These are phyloP conservation scores for Holocentrus rufus DNA, from an alignment of 2,797 vertebrate genomes.

Conservation along the genomic window DNA sequence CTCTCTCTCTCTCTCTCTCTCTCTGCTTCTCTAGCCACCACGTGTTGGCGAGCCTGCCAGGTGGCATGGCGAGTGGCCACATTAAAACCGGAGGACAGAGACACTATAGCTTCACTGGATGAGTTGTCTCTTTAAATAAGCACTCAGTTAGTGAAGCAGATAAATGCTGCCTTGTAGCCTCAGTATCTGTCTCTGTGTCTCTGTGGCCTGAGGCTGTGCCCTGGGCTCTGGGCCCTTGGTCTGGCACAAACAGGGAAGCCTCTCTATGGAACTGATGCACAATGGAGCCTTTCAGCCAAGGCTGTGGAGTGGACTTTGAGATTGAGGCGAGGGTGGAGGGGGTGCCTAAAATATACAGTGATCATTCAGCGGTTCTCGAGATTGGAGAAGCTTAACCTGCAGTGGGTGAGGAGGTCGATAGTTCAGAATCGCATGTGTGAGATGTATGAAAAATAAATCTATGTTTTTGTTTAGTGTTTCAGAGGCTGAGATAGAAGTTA, in stretches of 20 bases:
- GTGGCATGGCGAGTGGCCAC: slow-evolving; percentile 34
- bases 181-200: slow-evolving; percentile 46
- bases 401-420: background rate
- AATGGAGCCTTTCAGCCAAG: slow-evolving; percentile 70
- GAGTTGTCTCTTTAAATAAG: slow-evolving; percentile 52
- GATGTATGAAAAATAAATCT: background rate
- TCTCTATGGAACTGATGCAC: slow-evolving; percentile 68
- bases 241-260: slow-evolving; percentile 58
- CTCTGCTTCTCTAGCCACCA: slow-evolving; percentile 6
- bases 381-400: slow-evolving; percentile 15
- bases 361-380: slow-evolving; percentile 30
- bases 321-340: slow-evolving; percentile 23
- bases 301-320: slow-evolving; percentile 40
- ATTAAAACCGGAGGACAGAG: slow-evolving; percentile 40
- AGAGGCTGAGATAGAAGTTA: background rate
- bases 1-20: background rate
- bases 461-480: no score
- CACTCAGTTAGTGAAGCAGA: slow-evolving; percentile 62
- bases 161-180: slow-evolving; percentile 69
- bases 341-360: slow-evolving; percentile 43
- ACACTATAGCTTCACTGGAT: slow-evolving; percentile 36
- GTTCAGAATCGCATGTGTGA: slow-evolving; percentile 2
- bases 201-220: slow-evolving; percentile 32
- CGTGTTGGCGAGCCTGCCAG: slow-evolving; percentile 43
- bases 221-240: slow-evolving; percentile 41